A percentile compares a stretch with the other conserved stretches of the same genome.
phyloP scores from a whole-genome alignment of 2,797 vertebrate genomes.

The Pagetopsis macropterus region DNA sequence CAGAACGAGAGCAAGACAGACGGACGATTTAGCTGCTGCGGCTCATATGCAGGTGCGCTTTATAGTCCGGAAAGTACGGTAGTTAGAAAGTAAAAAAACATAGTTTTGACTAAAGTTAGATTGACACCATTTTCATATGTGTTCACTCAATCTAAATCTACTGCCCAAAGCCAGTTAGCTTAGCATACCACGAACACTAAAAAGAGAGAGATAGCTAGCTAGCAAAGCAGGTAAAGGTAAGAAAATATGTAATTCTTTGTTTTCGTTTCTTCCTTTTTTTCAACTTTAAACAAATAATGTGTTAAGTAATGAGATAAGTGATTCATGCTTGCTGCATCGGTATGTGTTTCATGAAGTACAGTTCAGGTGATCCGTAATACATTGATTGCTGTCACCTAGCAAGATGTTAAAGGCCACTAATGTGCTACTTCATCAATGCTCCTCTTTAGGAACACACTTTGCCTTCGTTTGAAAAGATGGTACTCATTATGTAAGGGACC shows the following conservation, averaged over 20 bases:
- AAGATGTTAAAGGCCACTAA: not conserved
- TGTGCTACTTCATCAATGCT: not conserved
- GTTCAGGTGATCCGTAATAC: too few relatives aligned
- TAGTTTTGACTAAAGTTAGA: not conserved
- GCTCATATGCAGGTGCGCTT: too few relatives aligned
- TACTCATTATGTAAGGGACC: slow-evolving; percentile 11
- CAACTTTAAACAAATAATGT: too few relatives aligned
- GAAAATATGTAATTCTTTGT: too few relatives aligned
- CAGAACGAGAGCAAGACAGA: too few relatives aligned
- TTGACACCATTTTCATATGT: not conserved
- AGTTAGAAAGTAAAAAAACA: not conserved
- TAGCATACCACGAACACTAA: not conserved
- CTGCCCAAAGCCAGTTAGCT: not conserved
- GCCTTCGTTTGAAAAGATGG: slow-evolving; percentile 27
- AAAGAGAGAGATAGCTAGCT: not conserved
- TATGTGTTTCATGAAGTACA: too few relatives aligned
- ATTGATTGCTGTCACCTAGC: not conserved
- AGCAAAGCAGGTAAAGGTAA: too few relatives aligned
- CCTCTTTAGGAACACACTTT: slow-evolving; percentile 8
- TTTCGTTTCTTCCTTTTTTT: too few relatives aligned
- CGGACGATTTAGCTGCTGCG: too few relatives aligned
- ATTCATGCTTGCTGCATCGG: too few relatives aligned
- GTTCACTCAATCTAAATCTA: not conserved
- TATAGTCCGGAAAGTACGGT: too few relatives aligned
- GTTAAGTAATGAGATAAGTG: too few relatives aligned